phyloP scores from a whole-genome alignment of 2,113 vertebrate species.

The Aramus guarauna region DNA sequence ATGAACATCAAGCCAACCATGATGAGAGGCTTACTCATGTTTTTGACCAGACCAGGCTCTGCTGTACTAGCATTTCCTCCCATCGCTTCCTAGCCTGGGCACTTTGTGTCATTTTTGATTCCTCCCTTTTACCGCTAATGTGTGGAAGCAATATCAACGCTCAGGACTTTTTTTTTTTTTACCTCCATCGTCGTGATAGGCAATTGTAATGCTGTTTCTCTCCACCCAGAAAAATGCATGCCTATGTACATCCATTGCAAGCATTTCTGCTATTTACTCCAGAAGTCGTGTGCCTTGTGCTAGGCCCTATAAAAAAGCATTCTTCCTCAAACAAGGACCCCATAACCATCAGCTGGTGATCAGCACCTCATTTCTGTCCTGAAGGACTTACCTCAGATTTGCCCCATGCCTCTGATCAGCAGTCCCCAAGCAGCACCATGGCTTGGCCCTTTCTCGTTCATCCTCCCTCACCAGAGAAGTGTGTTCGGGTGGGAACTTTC shows the following conservation, averaged over 20 bases:
- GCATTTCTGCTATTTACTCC: neutral
- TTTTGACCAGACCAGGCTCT: neutral
- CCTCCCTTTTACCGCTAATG: neutral
- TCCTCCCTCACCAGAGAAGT: neutral
- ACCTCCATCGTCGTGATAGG: accelerated
- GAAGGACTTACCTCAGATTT: neutral
- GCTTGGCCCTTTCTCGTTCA: neutral
- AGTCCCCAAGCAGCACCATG: accelerated
- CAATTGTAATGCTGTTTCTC: neutral
- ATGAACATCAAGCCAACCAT: neutral
- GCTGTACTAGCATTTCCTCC: neutral
- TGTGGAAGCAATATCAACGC: neutral
- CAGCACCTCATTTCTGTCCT: neutral
- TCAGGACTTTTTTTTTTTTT: neutral
- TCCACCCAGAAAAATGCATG: neutral
- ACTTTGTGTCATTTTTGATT: neutral
- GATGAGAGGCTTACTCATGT: neutral
- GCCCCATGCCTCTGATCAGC: neutral
- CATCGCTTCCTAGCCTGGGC: neutral
- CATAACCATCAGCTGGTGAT: neutral
- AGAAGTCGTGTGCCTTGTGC: neutral
- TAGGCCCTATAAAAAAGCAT: neutral
- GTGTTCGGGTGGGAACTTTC: neutral
- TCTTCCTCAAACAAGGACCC: neutral
- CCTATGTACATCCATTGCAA: neutral